phyloP scores from a whole-genome alignment of 2,888 invertebrate species.

The Dione juno region DNA sequence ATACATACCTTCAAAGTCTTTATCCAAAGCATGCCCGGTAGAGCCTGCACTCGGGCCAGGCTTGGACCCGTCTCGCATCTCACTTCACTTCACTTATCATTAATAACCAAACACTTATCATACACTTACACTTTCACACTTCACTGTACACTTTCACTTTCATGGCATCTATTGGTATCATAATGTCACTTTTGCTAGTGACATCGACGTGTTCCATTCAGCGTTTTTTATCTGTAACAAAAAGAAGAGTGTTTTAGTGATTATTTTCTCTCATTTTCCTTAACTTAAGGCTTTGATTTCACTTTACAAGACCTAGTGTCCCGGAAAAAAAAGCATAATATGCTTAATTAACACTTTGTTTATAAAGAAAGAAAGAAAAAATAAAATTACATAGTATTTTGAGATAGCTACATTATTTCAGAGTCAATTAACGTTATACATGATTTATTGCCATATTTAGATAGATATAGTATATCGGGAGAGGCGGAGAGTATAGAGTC shows the following conservation, averaged over 20 bases:
- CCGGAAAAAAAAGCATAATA: too few species aligned
- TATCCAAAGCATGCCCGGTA: slow-evolving; percentile 64
- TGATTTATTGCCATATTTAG: too few species aligned
- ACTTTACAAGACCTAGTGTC: too few species aligned
- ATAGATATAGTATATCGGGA: too few species aligned
- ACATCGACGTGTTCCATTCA: slow-evolving; percentile 18
- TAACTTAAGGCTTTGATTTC: too few species aligned
- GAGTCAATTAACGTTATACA: too few species aligned
- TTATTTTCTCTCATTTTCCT: too few species aligned
- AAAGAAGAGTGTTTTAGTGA: neutral
- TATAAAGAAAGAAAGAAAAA: too few species aligned
- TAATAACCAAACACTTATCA: slow-evolving; percentile 51
- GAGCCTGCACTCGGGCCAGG: slow-evolving; percentile 73
- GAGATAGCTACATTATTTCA: too few species aligned
- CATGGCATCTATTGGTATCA: slow-evolving; percentile 19
- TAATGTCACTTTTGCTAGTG: slow-evolving; percentile 25
- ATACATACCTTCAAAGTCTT: slow-evolving; percentile 63
- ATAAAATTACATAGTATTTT: too few species aligned
- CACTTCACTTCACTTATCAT: slow-evolving; percentile 60
- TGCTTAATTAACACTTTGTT: too few species aligned
- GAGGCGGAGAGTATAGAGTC: too few species aligned
- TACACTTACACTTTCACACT: slow-evolving; percentile 47
- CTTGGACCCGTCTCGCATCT: slow-evolving; percentile 77
- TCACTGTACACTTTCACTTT: slow-evolving; percentile 19
- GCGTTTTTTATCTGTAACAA: slow-evolving; percentile 34